Evolutionary conservation across 2,797 vertebrate genomes (phyloP), one percentile per base, ranked within the genome.

Genomic region (Lophius americanus): DNA sequence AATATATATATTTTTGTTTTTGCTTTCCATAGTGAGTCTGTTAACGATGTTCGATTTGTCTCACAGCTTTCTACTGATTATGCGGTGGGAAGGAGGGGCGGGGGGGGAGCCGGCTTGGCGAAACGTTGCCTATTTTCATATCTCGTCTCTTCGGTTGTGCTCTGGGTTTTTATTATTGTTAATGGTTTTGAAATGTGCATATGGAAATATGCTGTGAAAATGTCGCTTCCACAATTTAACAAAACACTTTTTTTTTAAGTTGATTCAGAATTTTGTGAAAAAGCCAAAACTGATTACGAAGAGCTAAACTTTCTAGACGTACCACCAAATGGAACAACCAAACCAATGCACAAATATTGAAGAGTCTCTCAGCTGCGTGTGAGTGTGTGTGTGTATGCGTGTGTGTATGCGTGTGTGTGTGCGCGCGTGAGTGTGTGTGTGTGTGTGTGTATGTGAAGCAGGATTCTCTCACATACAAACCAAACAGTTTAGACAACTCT

Each of bases 201-300:
- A 23, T 23, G 23, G 23, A 23, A 23, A 23, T 23, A 23, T 23
- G 92, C 92, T 93, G 92, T 94, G 92, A 93, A 92, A 85, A 92
- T 90, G 86, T 92, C 93, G 89, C 91, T 93, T 93, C 86, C 85
- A 57, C 37, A 44, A 64, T 39, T 42, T 9, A 52, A 13, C 23
- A 23, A 49, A 54, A n/a, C 43, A 3, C 14, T 55, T 55, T 9
- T 54, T 13, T 8, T 37, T 83, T 59, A 48, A 42, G 67, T 79
- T 76, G 68, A 88, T 86, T 63, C 79, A 79, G 81, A 90, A 92
- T 88, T 83, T 92, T 55, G 73, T 76, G 73, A 84, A 69, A 75
- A 88, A 92, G 88, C 92, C 91, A 92, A 92, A 92, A 92, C 73
- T 78, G 76, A 91, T 88, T 87, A 87, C 87, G 88, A 86, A 92